phyloP scores from a whole-genome alignment of 2,797 vertebrate species.

The Clamator glandarius region DNA sequence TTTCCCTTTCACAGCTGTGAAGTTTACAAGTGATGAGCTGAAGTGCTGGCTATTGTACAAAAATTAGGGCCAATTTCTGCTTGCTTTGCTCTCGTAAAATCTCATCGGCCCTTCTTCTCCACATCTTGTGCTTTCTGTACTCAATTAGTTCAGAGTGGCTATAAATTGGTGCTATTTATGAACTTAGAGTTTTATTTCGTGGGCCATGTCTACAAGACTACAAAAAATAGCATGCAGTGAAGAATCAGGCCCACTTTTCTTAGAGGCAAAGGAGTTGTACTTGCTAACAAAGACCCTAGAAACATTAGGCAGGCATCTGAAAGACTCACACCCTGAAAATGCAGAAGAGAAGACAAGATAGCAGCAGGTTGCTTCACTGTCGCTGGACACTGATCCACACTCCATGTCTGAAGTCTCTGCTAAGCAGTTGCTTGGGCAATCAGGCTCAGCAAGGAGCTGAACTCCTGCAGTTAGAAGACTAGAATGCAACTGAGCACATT shows the following conservation, averaged over 20 bases:
- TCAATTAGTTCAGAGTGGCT: conserved; percentile 36
- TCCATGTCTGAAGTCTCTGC: no score
- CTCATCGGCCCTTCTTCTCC: conserved; percentile 26
- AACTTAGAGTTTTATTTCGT: background rate
- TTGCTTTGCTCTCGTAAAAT: conserved; percentile 39
- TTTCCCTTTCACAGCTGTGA: conserved; percentile 77
- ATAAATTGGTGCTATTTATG: conserved; percentile 14
- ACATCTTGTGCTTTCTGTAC: conserved; percentile 13
- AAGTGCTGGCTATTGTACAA: conserved; percentile 69
- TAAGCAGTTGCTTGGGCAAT: background rate
- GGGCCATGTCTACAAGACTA: background rate
- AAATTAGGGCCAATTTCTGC: conserved; percentile 66
- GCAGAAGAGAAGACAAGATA: background rate
- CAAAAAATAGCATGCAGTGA: background rate
- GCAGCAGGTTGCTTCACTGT: background rate
- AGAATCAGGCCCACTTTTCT: background rate
- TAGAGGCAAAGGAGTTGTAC: background rate
- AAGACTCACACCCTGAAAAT: background rate
- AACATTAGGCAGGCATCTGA: background rate
- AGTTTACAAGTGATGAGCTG: conserved; percentile 72
- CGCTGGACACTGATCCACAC: no score
- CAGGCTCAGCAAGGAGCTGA: background rate
- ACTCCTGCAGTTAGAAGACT: background rate
- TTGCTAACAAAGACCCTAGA: background rate
- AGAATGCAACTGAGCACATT: background rate